phyloP scores from a whole-genome alignment of 2,888 invertebrate species.

The Frankliniella fusca region DNA sequence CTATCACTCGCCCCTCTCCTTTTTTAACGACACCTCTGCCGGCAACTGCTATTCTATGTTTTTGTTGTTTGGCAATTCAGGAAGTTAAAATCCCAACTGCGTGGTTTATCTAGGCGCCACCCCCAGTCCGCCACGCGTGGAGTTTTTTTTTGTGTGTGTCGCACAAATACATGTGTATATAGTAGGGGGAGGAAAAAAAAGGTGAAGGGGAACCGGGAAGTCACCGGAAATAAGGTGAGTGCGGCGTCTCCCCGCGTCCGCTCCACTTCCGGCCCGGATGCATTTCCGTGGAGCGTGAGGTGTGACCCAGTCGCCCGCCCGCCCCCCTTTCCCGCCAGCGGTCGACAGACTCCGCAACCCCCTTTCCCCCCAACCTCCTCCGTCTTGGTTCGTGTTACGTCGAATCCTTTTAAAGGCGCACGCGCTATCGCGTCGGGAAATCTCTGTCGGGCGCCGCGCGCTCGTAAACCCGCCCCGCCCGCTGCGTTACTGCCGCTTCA shows the following conservation, averaged over 20 bases:
- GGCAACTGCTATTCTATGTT: no score
- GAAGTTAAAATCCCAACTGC: no score
- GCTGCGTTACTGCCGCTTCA: neutral
- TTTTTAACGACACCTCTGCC: no score
- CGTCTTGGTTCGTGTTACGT: neutral
- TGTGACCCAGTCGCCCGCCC: neutral
- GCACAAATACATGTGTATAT: neutral
- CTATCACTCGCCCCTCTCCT: no score
- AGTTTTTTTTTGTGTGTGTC: neutral
- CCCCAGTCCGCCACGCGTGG: no score
- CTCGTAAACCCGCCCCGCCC: neutral
- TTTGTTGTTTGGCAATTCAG: no score
- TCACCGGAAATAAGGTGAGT: constrained; percentile 24
- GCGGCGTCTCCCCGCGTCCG: neutral
- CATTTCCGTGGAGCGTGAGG: neutral
- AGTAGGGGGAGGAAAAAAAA: neutral
- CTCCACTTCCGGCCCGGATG: constrained; percentile 11
- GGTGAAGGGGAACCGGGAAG: neutral
- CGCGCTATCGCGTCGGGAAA: constrained; percentile 2
- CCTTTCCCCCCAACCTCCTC: neutral
- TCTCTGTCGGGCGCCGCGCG: neutral
- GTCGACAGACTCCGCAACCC: neutral
- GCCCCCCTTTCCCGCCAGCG: neutral
- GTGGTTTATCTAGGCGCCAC: no score
- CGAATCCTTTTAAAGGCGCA: neutral